Evolutionary conservation across 2,888 invertebrate species (phyloP), one percentile per base, ranked within the genome.

Genomic region (Hedya salicella): DNA sequence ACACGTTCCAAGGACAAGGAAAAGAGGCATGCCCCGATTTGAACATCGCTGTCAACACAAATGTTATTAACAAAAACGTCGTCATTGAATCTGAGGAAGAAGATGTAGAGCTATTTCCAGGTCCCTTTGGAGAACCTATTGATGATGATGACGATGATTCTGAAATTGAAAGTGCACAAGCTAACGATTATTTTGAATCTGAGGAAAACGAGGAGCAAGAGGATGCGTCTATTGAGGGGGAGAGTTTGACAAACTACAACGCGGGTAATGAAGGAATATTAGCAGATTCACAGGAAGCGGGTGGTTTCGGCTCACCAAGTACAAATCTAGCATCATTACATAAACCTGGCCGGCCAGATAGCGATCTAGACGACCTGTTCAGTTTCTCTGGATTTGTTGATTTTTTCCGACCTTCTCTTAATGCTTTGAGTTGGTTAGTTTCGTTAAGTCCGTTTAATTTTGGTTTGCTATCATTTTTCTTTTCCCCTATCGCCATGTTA

Each of bases 1-100:
- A 85, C 71, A 93, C 86, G 30, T 92, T 89, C 79, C 93, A 83
- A 85, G 90, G 92, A 4, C 92, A 94, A 77, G 93, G 89, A 52
- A 95, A 95, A 79, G 94, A 94, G 73, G 95, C 93, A 3, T 95
- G 95, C 73, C 94, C 95, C 0, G 95, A 95, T 85, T 83, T 95
- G 68, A 95, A 95, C 77, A 94, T 95, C 64, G 94, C 95, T 14
- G 94, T 95, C 1, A 95, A 95, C 71, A 95, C 95, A 0, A 95
- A 95, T 74, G 92, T 95, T 1, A 88, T 95, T 44, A 95, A 94
- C 72, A 94, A 93, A 68, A 93, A 93, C 68, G 86, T 91, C 25
- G 87, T 91, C 9, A 78, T 89, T 30, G 93, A 92, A 71, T 84
- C 91, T 0, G 89, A 91, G 5, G 91, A 89, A 71, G 89, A 91